phyloP scores from a whole-genome alignment of 2,797 vertebrate species.

The Esox lucius region DNA sequence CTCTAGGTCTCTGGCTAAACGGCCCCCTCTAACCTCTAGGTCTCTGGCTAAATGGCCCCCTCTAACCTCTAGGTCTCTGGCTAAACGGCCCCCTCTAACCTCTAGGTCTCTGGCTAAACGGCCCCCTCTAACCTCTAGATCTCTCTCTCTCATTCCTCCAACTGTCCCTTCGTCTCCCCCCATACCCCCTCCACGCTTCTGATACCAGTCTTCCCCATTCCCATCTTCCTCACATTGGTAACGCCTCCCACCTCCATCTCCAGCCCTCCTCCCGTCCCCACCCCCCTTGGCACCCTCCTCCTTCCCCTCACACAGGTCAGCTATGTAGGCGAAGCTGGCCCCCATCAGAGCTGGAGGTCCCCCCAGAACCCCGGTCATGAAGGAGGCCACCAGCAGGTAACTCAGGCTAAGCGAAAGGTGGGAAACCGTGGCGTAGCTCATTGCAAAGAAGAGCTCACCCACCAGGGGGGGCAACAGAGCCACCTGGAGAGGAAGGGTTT shows the following conservation, averaged over 20 bases:
- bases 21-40: too few relatives aligned
- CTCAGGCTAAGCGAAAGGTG: slow-evolving; percentile 70
- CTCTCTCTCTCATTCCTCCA: slow-evolving; percentile 40
- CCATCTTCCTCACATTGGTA: slow-evolving; percentile 67
- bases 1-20: too few relatives aligned
- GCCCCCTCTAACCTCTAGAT: too few relatives aligned
- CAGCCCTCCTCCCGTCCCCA: not conserved
- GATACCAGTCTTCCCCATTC: slow-evolving; percentile 22
- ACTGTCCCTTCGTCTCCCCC: not conserved
- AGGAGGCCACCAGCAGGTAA: slow-evolving; percentile 68
- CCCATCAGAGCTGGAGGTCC: slow-evolving; percentile 70
- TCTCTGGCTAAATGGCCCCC: too few relatives aligned
- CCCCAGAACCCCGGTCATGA: slow-evolving; percentile 53
- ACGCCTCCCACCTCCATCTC: slow-evolving; percentile 54
- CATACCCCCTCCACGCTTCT: not conserved
- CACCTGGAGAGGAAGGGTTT: slow-evolving; percentile 7
- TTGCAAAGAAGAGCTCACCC: slow-evolving; percentile 61
- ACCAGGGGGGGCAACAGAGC: slow-evolving; percentile 74
- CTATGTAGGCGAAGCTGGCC: slow-evolving; percentile 80
- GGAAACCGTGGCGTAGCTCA: slow-evolving; percentile 62
- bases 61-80: not conserved
- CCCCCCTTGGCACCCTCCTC: slow-evolving; percentile 66
- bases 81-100: not conserved
- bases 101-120: not conserved
- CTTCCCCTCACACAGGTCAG: slow-evolving; percentile 71